phyloP scores from a whole-genome alignment of 2,797 vertebrate genomes.

The Sparidentex hasta region DNA sequence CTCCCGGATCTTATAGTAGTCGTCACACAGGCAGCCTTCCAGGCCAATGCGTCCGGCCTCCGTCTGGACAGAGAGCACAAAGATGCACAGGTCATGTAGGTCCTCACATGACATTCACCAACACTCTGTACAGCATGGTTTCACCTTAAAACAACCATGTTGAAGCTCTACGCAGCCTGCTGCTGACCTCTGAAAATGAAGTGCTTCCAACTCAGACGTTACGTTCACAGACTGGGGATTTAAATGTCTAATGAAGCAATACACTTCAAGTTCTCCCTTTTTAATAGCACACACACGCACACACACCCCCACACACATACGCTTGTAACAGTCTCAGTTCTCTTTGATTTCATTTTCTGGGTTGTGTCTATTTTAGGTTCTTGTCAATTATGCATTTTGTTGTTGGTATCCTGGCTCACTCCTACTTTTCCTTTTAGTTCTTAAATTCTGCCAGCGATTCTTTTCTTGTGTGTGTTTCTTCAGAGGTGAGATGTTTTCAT shows the following conservation, averaged over 20 bases:
- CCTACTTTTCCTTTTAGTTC: constrained; percentile 41
- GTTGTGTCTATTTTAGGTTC: constrained; percentile 75
- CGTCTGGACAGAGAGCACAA: constrained; percentile 87
- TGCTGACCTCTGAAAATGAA: constrained; percentile 23
- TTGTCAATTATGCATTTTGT: constrained; percentile 76
- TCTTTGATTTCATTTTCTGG: constrained; percentile 75
- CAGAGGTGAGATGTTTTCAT: constrained; percentile 47
- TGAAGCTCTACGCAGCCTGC: neutral
- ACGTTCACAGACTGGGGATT: constrained; percentile 27
- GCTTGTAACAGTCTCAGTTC: constrained; percentile 27
- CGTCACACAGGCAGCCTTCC: constrained; percentile 98
- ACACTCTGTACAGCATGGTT: constrained; percentile 12
- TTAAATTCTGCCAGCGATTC: constrained; percentile 45
- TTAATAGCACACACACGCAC: constrained; percentile 10
- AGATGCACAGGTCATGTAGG: constrained; percentile 48
- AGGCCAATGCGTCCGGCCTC: constrained; percentile 97
- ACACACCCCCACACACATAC: constrained; percentile 5
- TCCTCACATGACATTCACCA: constrained; percentile 15
- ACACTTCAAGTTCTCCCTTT: constrained; percentile 36
- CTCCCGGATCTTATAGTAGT: constrained; percentile 98
- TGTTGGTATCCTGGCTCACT: constrained; percentile 62
- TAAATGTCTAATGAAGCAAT: constrained; percentile 45
- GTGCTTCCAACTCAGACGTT: constrained; percentile 4
- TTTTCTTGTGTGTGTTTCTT: constrained; percentile 23
- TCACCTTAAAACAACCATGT: constrained; percentile 13